A percentile compares a stretch with the other conserved stretches of the same genome.
phyloP scores from a whole-genome alignment of 2,113 vertebrate species.

The Lamprologus speciosus region DNA sequence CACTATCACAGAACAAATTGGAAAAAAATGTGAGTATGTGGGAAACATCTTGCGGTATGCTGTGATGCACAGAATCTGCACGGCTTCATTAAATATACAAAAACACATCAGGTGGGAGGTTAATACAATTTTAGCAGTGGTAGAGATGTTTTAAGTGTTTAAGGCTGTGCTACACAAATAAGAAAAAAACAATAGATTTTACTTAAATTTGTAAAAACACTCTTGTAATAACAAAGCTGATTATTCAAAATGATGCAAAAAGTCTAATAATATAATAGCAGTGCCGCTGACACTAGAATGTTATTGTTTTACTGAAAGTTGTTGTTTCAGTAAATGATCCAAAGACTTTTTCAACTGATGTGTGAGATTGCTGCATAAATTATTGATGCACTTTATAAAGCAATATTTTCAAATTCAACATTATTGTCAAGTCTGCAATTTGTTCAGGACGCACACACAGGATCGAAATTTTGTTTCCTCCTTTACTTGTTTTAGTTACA shows the following conservation, averaged over 20 bases:
- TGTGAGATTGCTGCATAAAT: not conserved
- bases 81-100: not conserved
- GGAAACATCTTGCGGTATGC: not conserved
- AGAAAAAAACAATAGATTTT: not conserved
- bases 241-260: not conserved
- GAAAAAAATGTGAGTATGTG: not conserved
- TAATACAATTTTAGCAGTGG: not conserved
- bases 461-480: not conserved
- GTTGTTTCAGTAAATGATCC: not conserved
- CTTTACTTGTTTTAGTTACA: not conserved
- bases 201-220: not conserved
- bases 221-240: not conserved
- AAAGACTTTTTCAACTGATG: not conserved
- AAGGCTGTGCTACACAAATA: not conserved
- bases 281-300: not conserved
- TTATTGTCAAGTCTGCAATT: not conserved
- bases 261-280: not conserved
- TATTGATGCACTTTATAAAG: not conserved
- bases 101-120: not conserved
- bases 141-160: not conserved
- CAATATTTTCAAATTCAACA: not conserved
- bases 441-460: not conserved
- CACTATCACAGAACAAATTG: not conserved
- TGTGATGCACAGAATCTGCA: not conserved
- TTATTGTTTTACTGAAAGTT: not conserved